A percentile compares a stretch with the other conserved stretches of the same genome.
Evolutionary conservation across 2,113 vertebrate species (phyloP).

Genomic region (human (Homo sapiens)): GRCh38 chr11:43950501-43951000

Average conservation of each 20-base stretch:
- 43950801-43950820: neutral
- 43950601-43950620: rapidly evolving
- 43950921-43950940: neutral
- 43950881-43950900: neutral
- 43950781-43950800: neutral
- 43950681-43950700: neutral
- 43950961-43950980: neutral
- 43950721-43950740: neutral
- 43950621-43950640: neutral
- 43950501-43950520: neutral
- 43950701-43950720: neutral
- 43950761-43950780: neutral
- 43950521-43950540: neutral
- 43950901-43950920: neutral
- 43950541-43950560: neutral
- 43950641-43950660: too few relatives aligned
- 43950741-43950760: neutral
- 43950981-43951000: neutral
- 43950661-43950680: neutral
- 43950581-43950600: neutral
- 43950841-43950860: neutral
- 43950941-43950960: neutral
- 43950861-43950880: neutral
- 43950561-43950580: neutral
- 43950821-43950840: neutral